Evolutionary conservation across 1,140 invertebrate species (phyloP), one percentile per base, ranked within the genome.

Genomic region (Habropoda laboriosa): DNA sequence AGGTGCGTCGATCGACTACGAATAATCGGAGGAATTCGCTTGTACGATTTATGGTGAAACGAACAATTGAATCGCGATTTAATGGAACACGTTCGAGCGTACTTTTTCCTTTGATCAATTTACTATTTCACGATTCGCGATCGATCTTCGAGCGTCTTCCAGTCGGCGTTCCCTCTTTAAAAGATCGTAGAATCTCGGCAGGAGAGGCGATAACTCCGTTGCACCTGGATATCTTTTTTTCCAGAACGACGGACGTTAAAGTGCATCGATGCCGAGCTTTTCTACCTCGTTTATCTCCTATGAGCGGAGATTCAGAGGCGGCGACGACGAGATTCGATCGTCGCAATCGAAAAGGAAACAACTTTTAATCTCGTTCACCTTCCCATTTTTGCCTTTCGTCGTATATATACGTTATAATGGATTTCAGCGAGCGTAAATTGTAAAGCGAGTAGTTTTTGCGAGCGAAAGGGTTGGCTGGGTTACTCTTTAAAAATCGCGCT

Each of bases 381-480:
- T 21, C 42, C 4, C 38, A 18, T n/a, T 4, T 49, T 49, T 21
- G 12, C 1, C 10, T 35, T 18, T 0, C 18, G 5, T 12, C 21
- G 3, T n/a, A 1, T n/a, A 24, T 4, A 5, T 12, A 24, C 49
- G 27, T 13, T 13, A n/a, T n/a, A n/a, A n/a, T n/a, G n/a, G 18
- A 12, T 35, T 49, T 38, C 32, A 1, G 0, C 49, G 10, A 40
- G 8, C n/a, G 7, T 51, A 70, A 70, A 70, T 27, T 10, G n/a
- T 51, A 68, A 68, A 68, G 32, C 16, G 55, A 40, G 3, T n/a
- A 12, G 32, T 70, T 70, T 55, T 70, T 70, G 67, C 21, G 2
- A 13, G 6, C 45, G 12, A n/a, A 21, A 18, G 12, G 27, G 12
- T n/a, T n/a, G 13, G 21, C 7, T 18, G 30, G 32, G 10, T 66